These are phyloP conservation scores for Athrips mouffetella DNA, from an alignment of 2,888 invertebrate genomes.

Conservation along the genomic window DNA sequence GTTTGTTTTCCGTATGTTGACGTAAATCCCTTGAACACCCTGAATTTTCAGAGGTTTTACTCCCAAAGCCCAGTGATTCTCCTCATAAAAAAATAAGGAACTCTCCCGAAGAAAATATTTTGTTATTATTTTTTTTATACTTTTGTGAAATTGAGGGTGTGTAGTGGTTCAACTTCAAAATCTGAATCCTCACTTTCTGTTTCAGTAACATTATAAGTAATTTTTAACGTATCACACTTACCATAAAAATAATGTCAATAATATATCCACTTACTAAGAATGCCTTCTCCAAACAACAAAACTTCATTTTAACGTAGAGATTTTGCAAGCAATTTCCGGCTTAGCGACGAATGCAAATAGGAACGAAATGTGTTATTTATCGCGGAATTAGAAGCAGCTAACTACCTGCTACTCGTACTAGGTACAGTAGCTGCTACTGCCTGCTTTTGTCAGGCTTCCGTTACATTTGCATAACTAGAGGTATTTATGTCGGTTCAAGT, in stretches of 20 bases:
- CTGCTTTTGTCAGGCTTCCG: constrained; percentile 20
- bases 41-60: no score
- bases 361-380: constrained; percentile 71
- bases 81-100: no score
- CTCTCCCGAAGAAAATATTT: no score
- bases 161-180: neutral
- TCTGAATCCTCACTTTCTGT: neutral
- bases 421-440: constrained; percentile 25
- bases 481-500: constrained; percentile 24
- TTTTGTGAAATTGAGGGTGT: no score
- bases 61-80: no score
- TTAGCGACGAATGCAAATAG: constrained; percentile 68
- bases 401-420: constrained; percentile 36
- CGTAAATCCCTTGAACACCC: no score
- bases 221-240: no score
- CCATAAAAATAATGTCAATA: no score
- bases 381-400: constrained; percentile 50
- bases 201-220: neutral
- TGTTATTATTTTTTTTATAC: no score
- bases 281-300: constrained; percentile 17
- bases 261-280: neutral
- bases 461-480: constrained; percentile 34
- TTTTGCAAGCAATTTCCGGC: constrained; percentile 71
- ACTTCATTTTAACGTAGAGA: constrained; percentile 49
- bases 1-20: no score